Evolutionary conservation across 2,113 vertebrate genomes (phyloP).

Genomic region (Alaudala cheleensis): DNA sequence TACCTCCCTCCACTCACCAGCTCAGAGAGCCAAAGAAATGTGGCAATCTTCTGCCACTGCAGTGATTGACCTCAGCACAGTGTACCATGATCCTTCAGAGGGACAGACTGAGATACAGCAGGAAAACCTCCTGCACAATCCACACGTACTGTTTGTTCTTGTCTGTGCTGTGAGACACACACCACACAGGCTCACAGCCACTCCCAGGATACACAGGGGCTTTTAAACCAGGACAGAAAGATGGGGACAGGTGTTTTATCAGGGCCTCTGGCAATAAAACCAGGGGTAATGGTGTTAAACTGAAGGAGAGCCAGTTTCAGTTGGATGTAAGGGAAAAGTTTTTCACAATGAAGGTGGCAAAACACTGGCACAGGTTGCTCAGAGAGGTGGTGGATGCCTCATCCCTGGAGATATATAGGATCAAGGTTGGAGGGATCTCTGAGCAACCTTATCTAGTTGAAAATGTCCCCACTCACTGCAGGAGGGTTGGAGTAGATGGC

Average conservation of each 20-base stretch:
- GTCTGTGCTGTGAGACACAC: background rate
- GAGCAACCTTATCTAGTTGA: background rate
- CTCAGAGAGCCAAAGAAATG: background rate
- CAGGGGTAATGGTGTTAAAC: background rate
- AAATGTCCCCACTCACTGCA: background rate
- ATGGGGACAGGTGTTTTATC: background rate
- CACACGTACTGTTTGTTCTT: background rate
- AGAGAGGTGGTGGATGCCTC: background rate
- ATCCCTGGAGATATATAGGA: background rate
- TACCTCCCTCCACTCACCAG: background rate
- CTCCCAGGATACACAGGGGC: background rate
- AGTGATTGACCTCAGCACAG: background rate
- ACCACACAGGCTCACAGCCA: background rate
- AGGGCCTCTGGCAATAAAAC: background rate
- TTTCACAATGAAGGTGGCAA: background rate
- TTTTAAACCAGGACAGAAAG: background rate
- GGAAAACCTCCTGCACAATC: background rate
- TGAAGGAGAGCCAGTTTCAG: accelerated
- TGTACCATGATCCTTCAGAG: background rate
- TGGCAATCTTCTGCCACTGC: background rate
- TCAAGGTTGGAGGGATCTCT: background rate
- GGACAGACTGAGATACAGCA: background rate
- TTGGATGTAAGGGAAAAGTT: background rate
- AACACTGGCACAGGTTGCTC: background rate
- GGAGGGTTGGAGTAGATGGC: background rate